These are phyloP conservation scores for Accipiter cooperii DNA, from an alignment of 2,113 vertebrate genomes.

Conservation along the genomic window DNA sequence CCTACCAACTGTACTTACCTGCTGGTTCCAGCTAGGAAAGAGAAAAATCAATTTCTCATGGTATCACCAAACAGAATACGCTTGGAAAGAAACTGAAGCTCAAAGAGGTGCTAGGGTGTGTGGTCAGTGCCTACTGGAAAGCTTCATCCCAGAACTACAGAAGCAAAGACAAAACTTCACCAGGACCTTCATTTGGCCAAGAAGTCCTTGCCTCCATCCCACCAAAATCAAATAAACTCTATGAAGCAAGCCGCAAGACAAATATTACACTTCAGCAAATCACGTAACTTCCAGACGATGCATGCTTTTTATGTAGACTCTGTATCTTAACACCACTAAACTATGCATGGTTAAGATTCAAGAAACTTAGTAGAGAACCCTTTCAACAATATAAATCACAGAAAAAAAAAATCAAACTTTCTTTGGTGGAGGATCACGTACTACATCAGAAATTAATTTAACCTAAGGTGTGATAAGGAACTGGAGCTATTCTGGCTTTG, in stretches of 20 bases:
- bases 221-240: not conserved
- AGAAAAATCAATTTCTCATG: not conserved
- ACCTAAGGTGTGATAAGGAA: not conserved
- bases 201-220: not conserved
- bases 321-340: not conserved
- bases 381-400: not conserved
- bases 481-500: not conserved
- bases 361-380: not conserved
- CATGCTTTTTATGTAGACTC: not conserved
- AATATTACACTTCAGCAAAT: not conserved
- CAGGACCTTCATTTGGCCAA: not conserved
- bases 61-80: not conserved
- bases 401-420: not conserved
- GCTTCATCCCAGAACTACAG: not conserved
- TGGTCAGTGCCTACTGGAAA: not conserved
- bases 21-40: not conserved
- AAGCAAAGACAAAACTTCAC: not conserved
- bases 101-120: not conserved
- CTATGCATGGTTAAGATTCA: not conserved
- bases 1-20: not conserved
- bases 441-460: not conserved
- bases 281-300: not conserved
- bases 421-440: not conserved
- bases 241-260: not conserved
- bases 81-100: not conserved